A percentile compares a stretch with the other conserved stretches of the same genome.
Evolutionary conservation across 2,113 vertebrate genomes (phyloP).

Genomic region (Paramisgurnus dabryanus): DNA sequence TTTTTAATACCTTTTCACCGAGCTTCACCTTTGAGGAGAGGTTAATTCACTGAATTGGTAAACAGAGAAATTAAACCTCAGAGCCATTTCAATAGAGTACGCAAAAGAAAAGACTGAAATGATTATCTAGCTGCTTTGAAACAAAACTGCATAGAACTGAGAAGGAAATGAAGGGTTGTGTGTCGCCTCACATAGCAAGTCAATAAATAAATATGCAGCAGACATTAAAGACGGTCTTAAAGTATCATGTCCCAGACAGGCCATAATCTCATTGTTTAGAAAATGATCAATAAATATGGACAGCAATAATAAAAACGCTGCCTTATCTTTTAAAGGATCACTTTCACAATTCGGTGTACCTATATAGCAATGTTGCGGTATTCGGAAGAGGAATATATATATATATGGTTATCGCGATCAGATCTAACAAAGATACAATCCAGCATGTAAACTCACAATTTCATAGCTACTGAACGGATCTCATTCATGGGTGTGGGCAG

Average conservation of each 20-base stretch:
- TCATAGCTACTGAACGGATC: slow-evolving; percentile 36
- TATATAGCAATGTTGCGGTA: neutral
- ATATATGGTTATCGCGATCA: neutral
- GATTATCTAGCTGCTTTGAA: slow-evolving; percentile 18
- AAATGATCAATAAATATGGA: neutral
- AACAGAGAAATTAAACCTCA: slow-evolving; percentile 48
- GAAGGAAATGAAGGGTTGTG: slow-evolving; percentile 7
- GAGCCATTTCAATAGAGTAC: slow-evolving; percentile 18
- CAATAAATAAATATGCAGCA: neutral
- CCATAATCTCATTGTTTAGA: neutral
- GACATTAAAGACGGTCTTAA: neutral
- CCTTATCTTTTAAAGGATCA: neutral
- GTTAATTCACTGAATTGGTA: slow-evolving; percentile 39
- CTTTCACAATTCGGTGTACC: neutral
- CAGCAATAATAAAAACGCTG: neutral
- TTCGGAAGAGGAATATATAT: neutral
- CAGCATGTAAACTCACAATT: slow-evolving; percentile 37
- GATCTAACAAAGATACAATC: neutral
- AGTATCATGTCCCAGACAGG: neutral
- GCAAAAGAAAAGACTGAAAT: slow-evolving; percentile 2
- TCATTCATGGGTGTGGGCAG: slow-evolving; percentile 27
- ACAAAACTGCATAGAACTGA: neutral
- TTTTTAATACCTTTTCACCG: slow-evolving; percentile 34
- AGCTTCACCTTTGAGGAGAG: slow-evolving; percentile 28
- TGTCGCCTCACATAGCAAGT: neutral